Evolutionary conservation across 2,888 invertebrate genomes (phyloP).

Genomic region (Spilarctia lutea): DNA sequence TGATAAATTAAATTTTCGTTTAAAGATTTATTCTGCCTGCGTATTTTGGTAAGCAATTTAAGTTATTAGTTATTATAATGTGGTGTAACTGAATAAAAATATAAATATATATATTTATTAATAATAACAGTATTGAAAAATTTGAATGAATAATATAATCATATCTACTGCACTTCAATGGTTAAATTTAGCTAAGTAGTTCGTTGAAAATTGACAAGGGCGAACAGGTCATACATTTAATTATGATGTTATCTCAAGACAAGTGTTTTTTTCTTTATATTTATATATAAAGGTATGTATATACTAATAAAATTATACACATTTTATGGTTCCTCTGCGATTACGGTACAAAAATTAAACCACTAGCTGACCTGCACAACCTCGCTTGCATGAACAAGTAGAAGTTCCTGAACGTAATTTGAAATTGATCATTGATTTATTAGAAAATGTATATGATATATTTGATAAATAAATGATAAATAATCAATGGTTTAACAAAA

Average conservation of each 20-base stretch:
- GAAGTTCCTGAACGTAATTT: too few relatives aligned
- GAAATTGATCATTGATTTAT: too few relatives aligned
- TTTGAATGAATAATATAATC: constrained; percentile 32
- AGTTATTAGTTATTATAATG: constrained; percentile 10
- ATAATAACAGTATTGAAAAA: constrained; percentile 31
- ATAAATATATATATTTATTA: neutral
- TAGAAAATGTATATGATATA: too few relatives aligned
- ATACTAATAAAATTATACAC: too few relatives aligned
- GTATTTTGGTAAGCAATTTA: constrained; percentile 30
- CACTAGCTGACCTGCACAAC: too few relatives aligned
- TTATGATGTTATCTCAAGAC: neutral
- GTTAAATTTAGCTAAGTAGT: neutral
- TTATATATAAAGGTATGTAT: neutral
- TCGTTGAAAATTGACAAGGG: neutral
- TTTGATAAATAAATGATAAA: too few relatives aligned
- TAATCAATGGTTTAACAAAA: too few relatives aligned
- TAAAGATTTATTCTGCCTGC: neutral
- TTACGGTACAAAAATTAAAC: too few relatives aligned
- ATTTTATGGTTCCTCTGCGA: neutral
- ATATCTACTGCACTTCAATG: neutral
- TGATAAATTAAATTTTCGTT: neutral
- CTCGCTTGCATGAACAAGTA: too few relatives aligned
- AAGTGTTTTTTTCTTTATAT: neutral
- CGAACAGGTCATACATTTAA: neutral
- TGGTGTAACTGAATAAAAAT: too few relatives aligned